Evolutionary conservation across 2,888 invertebrate species (phyloP).

Genomic region (Thysanoteuthis rhombus): DNA sequence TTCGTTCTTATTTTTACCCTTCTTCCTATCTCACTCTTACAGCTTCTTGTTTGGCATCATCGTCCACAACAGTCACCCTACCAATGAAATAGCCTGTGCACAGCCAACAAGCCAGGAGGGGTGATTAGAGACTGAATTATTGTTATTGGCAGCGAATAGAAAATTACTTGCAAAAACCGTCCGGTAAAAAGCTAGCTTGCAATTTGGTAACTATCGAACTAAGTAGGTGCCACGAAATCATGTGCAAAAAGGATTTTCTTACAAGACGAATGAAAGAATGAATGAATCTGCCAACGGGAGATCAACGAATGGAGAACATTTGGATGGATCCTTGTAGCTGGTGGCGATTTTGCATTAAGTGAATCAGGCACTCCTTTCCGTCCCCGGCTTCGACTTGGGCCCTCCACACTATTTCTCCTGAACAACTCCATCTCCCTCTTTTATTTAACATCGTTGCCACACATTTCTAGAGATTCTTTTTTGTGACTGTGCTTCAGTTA

Average conservation of each 20-base stretch:
- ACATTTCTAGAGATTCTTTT: neutral
- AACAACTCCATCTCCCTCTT: neutral
- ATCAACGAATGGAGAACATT: neutral
- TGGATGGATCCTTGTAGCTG: neutral
- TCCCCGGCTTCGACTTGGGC: neutral
- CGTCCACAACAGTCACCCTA: neutral
- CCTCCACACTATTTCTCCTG: neutral
- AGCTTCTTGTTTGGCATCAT: neutral
- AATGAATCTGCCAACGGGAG: neutral
- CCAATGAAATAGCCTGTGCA: neutral
- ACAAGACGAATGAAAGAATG: neutral
- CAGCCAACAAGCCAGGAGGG: neutral
- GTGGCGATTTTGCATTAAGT: conserved; percentile 12
- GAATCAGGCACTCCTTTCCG: neutral
- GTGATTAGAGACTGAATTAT: neutral
- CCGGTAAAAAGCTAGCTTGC: neutral
- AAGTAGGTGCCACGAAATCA: neutral
- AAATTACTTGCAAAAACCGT: neutral
- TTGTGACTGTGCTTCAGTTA: neutral
- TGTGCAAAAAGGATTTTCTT: neutral
- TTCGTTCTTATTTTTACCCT: neutral
- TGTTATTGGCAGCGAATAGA: neutral
- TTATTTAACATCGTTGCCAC: neutral
- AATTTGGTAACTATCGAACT: neutral
- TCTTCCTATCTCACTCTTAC: neutral